Percentiles rank a stretch among this genome's conserved stretches.
These are phyloP conservation scores for Hirtodrosophila cameraria DNA, from an alignment of 2,888 invertebrate genomes.

Conservation along the genomic window DNA sequence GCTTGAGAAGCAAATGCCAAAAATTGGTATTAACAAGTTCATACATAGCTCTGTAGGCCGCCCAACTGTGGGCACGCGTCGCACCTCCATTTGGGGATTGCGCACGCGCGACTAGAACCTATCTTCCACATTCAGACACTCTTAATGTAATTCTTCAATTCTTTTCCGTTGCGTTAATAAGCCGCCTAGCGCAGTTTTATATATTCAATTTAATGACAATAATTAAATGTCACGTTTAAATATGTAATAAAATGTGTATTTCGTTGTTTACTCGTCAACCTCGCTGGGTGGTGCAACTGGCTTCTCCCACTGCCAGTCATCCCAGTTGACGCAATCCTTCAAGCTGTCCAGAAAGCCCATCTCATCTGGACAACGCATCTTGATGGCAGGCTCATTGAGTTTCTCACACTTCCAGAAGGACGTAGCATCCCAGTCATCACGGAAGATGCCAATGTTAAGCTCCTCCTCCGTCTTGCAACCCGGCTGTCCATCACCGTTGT, in stretches of 20 bases:
- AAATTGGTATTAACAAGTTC: conserved; percentile 89
- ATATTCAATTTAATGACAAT: conserved; percentile 61
- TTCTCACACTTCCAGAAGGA: conserved; percentile 73
- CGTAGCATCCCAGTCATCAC: conserved; percentile 78
- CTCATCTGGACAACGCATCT: conserved; percentile 60
- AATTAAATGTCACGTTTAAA: conserved; percentile 49
- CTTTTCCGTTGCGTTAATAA: conserved; percentile 26
- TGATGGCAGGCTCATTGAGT: conserved; percentile 56
- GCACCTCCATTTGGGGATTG: conserved; percentile 96
- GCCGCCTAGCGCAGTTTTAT: conserved; percentile 42
- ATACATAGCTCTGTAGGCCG: conserved; percentile 93
- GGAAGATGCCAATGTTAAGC: conserved; percentile 58
- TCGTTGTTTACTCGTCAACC: conserved; percentile 38
- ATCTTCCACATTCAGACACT: conserved; percentile 2
- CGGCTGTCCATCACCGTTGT: conserved; percentile 70
- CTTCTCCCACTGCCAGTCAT: conserved; percentile 77
- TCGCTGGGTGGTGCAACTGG: conserved; percentile 64
- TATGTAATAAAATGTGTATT: conserved; percentile 13
- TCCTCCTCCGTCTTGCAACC: conserved; percentile 71
- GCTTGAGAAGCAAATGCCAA: conserved; percentile 86
- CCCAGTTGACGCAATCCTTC: conserved; percentile 76
- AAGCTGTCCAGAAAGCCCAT: conserved; percentile 64
- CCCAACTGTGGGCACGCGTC: conserved; percentile 93
- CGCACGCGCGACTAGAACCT: conserved; percentile 90
- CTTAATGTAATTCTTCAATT: conserved; percentile 6